Evolutionary conservation across 1,140 invertebrate genomes (phyloP), one percentile per base, ranked within the genome.

Genomic region (Reticulitermes speratus): DNA sequence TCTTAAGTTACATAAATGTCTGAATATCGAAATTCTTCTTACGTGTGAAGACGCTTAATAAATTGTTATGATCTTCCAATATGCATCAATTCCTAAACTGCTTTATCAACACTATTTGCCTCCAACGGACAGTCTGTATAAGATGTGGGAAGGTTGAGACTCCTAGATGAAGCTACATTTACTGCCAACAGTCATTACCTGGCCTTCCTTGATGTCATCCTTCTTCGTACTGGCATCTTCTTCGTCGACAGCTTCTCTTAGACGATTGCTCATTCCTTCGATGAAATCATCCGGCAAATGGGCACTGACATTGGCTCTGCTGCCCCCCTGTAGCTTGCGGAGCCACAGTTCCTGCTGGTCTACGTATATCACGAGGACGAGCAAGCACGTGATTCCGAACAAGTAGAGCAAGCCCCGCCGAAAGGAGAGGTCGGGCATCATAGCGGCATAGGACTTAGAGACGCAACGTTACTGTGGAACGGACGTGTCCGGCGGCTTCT

Each of bases 381-480:
- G 88, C 88, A 90, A 90, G 32, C 91, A 91, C 84, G 90, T 91
- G 48, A 91, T 88, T 84, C 90, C 92, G 85, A 91, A 89, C 81
- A 91, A 89, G 89, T 92, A 92, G 87, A 93, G 90, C 88, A 92
- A 91, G 84, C 91, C 91, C 89, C 91, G 90, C 85, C 92, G 92
- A 65, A 93, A 87, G 52, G 92, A 92, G 83, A 92, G 89, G 87
- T 92, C 91, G 87, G 90, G 91, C 89, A 91, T 75, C 87, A 87
- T 87, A 81, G 82, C 82, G 44, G 7, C 59, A 32, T 8, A 59
- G 59, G 65, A 25, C 84, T 44, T 30, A 45, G 83, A n/a, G 44
- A 69, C 19, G 65, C 25, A 25, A 69, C 65, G 65, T 25, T 25
- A 69, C n/a, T 25, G n/a, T 25, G 65, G 65, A n/a, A 69, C 65